Evolutionary conservation across 2,113 vertebrate genomes (phyloP).

Genomic region (Takifugu flavidus): DNA sequence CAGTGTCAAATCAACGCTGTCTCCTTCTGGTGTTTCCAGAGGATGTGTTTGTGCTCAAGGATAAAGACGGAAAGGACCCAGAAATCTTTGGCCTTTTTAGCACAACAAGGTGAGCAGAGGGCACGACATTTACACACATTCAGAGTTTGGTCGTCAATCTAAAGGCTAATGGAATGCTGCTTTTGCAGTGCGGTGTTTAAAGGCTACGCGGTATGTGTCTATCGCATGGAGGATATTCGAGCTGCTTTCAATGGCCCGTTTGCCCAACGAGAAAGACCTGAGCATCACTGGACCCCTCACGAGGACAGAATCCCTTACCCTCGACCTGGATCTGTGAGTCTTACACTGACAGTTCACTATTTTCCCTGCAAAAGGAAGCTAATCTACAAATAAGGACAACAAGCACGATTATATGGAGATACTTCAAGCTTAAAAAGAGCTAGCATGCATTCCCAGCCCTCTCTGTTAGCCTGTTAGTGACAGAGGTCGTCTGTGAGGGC

Average conservation of each 20-base stretch:
- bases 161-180: conserved; percentile 1
- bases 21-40: conserved; percentile 75
- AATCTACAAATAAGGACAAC: too few relatives aligned
- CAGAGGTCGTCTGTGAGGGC: conserved; percentile 28
- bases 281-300: conserved; percentile 92
- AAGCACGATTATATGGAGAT: too few relatives aligned
- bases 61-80: conserved; percentile 89
- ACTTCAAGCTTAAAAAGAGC: too few relatives aligned
- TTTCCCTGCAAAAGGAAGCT: neutral
- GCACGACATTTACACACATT: neutral
- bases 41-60: conserved; percentile 90
- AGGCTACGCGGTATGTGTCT: conserved; percentile 93
- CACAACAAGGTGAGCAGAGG: conserved; percentile 85
- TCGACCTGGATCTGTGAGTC: conserved; percentile 93
- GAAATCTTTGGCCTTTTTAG: conserved; percentile 96
- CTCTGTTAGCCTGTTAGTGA: conserved; percentile 1
- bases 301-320: conserved; percentile 94
- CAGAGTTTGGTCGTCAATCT: neutral
- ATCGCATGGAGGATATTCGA: conserved; percentile 90
- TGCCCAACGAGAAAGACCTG: conserved; percentile 87
- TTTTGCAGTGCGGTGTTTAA: conserved; percentile 82
- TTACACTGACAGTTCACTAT: neutral
- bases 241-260: conserved; percentile 94
- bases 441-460: conserved; percentile 29
- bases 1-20: neutral